A percentile compares a stretch with the other conserved stretches of the same genome.
Conservation (phyloP, 2,888 invertebrate species). For the Blastobasis lacticolella region DNA sequence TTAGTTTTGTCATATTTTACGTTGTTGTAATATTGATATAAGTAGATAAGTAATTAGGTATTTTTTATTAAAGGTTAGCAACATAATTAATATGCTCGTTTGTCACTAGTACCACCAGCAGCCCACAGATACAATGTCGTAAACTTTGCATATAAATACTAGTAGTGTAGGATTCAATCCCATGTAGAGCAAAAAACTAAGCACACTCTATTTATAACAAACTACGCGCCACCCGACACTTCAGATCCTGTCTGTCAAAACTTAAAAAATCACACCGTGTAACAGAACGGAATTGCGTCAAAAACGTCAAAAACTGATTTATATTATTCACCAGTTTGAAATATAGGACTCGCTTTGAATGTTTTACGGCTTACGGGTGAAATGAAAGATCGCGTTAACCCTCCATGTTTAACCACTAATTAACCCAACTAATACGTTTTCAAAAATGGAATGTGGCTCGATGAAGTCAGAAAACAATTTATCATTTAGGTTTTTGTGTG, state of each 20-base stretch:
- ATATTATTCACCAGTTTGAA: slow-evolving; percentile 34
- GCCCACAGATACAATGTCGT: background rate
- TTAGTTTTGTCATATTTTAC: no score
- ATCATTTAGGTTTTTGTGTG: slow-evolving; percentile 13
- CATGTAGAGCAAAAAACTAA: slow-evolving; percentile 29
- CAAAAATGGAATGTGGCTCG: slow-evolving; percentile 36
- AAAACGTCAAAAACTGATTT: slow-evolving; percentile 50
- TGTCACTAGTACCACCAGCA: background rate
- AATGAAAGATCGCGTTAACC: slow-evolving; percentile 13
- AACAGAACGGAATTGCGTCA: slow-evolving; percentile 58
- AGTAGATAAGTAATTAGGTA: no score
- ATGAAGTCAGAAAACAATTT: slow-evolving; percentile 32
- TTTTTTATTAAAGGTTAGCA: no score
- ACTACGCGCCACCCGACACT: slow-evolving; percentile 47
- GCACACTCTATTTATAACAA: slow-evolving; percentile 25
- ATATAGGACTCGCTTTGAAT: slow-evolving; percentile 13
- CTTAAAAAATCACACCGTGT: slow-evolving; percentile 45
- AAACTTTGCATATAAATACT: no score
- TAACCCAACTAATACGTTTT: slow-evolving; percentile 51
- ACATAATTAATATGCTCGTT: background rate
- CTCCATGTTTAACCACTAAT: slow-evolving; percentile 51
- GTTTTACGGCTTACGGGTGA: slow-evolving; percentile 25
- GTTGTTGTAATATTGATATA: no score
- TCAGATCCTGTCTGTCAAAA: slow-evolving; percentile 59
- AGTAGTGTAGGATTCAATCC: background rate